Evolutionary conservation across 2,888 invertebrate genomes (phyloP), one percentile per base, ranked within the genome.

Genomic region (Tinea trinotella): DNA sequence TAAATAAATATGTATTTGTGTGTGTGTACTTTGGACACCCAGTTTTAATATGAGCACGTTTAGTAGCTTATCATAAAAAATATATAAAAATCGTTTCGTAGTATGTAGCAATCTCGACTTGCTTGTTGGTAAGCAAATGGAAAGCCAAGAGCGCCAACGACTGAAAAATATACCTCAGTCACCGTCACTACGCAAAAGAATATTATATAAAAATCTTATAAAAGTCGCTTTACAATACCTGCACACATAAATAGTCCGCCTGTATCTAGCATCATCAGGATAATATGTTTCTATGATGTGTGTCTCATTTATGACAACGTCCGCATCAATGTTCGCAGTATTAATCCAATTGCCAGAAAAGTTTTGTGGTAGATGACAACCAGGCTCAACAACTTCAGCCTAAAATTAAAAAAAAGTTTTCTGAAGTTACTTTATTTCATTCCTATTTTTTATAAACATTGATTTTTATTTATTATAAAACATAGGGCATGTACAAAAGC

Each of bases 271-370:
- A 66, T 94, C 94, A 75, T 98, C 98, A 0, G 98, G 97, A 76
- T 95, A 95, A 80, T 95, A 97, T 0, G 95, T 96, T 81, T 98
- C 98, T 62, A 97, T 94, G 34, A 99, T 97, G 69, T 98, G 98
- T 0, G 98, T 99, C 67, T 96, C 95, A 68, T 98, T 98, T 36
- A 99, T 96, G 48, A 90, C 89, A 0, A 97, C 92, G 75, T 97
- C 96, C 0, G 98, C 98, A 74, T 98, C 97, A 60, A 97, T 94
- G 70, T 98, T 98, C 0, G 98, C 98, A 0, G 98, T 98, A 67
- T 98, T 98, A 53, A 98, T 95, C 98, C 98, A 99, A 17, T 94
- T 91, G 0, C 99, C 98, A 0, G 93, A 91, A 76, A 97, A 97
- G 72, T 98, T 98, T 71, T 96, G 93, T 0, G 98, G 97, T 56